Evolutionary conservation across 1,140 invertebrate species (phyloP), one percentile per base, ranked within the genome.

Genomic region (Sarcophaga peregrina): DNA sequence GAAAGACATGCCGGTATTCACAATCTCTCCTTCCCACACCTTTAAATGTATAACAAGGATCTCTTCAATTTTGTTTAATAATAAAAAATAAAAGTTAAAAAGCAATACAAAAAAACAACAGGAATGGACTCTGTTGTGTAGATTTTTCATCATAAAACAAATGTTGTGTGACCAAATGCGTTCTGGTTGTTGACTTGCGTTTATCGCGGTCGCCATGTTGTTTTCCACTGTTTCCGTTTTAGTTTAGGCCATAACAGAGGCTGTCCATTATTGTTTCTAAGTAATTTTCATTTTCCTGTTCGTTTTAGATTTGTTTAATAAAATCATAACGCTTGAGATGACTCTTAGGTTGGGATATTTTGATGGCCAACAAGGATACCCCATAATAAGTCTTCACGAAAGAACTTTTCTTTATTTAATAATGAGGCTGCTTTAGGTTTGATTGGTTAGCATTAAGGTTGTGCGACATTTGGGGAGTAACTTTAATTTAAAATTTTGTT

Each of bases 91-190:
- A 10, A 75, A 75, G 45, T n/a, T 3, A 37, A 68, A 68, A 68
- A 68, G 62, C 20, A 20, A 68, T 20, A 20, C 62, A 68, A 6
- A 68, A 68, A 58, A 10, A 11, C 20, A n/a, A n/a, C n/a, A n/a
- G 25, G 62, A 72, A 72, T 20, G n/a, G n/a, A n/a, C n/a, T 9
- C 37, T 25, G 37, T 78, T 78, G 11, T 52, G 75, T 78, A 9
- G 47, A 17, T 78, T 78, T 37, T 78, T 78, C 75, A 78, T 78
- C 75, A 78, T 52, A 78, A 78, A 78, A 78, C 47, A 78, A 78
- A 78, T 78, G 75, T 78, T 17, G 75, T 47, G 20, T 78, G 20
- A 78, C 75, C 75, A 78, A 58, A 78, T 78, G 75, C 48, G 75
- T 78, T 78, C 75, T 78, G 75, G 75, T 78, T 52, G 75, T 48